Conservation (phyloP, 2,888 invertebrate species). For the Rhogogaster chlorosoma region DNA sequence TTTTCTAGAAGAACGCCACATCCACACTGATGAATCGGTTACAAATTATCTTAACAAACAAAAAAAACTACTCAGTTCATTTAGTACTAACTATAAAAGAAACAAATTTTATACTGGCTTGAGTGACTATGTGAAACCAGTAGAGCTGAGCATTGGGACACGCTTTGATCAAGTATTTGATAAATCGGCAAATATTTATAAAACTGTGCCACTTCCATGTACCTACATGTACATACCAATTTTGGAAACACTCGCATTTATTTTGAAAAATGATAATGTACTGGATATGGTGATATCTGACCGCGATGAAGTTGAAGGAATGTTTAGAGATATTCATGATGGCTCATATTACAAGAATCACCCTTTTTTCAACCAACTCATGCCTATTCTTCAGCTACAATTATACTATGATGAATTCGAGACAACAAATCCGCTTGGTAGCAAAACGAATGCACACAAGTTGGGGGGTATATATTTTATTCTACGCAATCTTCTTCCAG, state of each 20-base stretch:
- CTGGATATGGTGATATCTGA: too few relatives aligned
- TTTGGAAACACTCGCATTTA: constrained; percentile 51
- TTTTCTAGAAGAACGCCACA: not conserved
- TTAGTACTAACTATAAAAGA: constrained; percentile 35
- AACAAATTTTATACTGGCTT: constrained; percentile 19
- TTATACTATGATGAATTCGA: constrained; percentile 57
- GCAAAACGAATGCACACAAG: constrained; percentile 55
- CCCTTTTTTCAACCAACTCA: constrained; percentile 47
- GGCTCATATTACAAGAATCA: constrained; percentile 52
- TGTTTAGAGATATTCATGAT: not conserved
- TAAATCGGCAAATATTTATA: not conserved
- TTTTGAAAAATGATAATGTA: constrained; percentile 11
- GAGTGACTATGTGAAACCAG: constrained; percentile 50
- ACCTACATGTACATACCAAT: constrained; percentile 48
- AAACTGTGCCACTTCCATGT: not conserved
- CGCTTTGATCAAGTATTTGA: constrained; percentile 50
- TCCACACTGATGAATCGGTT: constrained; percentile 5
- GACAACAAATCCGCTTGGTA: constrained; percentile 55
- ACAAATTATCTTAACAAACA: constrained; percentile 22
- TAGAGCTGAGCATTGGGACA: constrained; percentile 53
- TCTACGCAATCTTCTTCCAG: constrained; percentile 54
- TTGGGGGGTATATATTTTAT: constrained; percentile 55
- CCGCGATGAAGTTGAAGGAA: too few relatives aligned
- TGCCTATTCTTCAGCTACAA: constrained; percentile 45
- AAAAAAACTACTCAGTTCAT: constrained; percentile 32